A percentile compares a stretch with the other conserved stretches of the same genome.
These are phyloP conservation scores for Amphimedon queenslandica DNA, from an alignment of 37 sponge, comb jelly and placozoan species.

Conservation along the genomic window DNA sequence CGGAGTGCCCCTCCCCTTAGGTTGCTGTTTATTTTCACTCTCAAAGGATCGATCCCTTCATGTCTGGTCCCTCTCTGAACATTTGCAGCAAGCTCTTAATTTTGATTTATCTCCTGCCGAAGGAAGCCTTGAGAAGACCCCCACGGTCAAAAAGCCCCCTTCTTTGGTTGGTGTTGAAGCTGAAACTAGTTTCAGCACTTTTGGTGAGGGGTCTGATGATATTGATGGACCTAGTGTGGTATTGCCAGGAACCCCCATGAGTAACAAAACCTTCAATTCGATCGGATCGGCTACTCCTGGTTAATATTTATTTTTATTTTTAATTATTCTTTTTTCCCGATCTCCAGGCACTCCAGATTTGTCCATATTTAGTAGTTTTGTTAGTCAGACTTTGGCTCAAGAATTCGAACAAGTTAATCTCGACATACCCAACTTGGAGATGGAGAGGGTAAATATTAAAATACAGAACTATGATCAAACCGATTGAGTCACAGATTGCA, in stretches of 20 bases:
- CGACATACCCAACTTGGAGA: conserved; percentile 50
- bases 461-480: too few species aligned
- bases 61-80: conserved; percentile 40
- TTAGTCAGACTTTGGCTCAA: conserved; percentile 28
- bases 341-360: too few species aligned
- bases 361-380: too few species aligned
- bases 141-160: background rate
- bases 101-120: conserved; percentile 6
- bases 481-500: too few species aligned
- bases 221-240: too few species aligned
- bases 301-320: too few species aligned
- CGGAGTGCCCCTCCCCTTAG: conserved; percentile 9
- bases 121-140: background rate
- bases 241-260: too few species aligned
- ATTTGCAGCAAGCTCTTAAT: conserved; percentile 23
- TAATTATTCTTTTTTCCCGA: too few species aligned
- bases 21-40: conserved; percentile 40
- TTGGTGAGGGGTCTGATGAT: too few species aligned
- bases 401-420: conserved; percentile 54
- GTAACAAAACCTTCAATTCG: too few species aligned
- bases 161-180: background rate
- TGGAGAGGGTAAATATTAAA: conserved; percentile 58
- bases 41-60: conserved; percentile 55
- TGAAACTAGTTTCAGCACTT: background rate
- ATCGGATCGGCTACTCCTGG: too few species aligned